These are phyloP conservation scores for Phasia obesa DNA, from an alignment of 2,888 invertebrate species.

Conservation along the genomic window DNA sequence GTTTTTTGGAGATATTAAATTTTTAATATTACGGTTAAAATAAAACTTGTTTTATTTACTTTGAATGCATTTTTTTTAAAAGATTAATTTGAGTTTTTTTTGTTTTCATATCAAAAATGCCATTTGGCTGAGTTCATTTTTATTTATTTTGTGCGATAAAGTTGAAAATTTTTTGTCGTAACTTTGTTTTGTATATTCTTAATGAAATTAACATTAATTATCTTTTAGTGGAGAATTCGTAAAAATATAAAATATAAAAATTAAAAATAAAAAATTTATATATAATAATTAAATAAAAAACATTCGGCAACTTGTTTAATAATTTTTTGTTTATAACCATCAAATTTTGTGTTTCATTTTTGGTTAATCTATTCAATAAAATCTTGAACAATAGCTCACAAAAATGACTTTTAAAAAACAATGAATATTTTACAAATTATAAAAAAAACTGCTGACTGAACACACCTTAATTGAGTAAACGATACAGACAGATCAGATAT, in stretches of 20 bases:
- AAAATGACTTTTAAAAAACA: constrained; percentile 18
- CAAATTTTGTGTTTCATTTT: background rate
- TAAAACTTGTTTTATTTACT: constrained; percentile 54
- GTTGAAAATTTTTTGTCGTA: constrained; percentile 12
- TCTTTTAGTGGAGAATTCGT: constrained; percentile 39
- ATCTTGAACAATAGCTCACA: constrained; percentile 16
- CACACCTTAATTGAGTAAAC: constrained; percentile 43
- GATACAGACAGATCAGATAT: constrained; percentile 2
- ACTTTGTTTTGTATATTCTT: constrained; percentile 35
- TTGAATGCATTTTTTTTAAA: constrained; percentile 17
- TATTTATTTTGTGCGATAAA: constrained; percentile 44
- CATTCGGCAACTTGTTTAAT: constrained; percentile 44
- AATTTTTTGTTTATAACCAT: constrained; percentile 12
- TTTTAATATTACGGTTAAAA: constrained; percentile 16
- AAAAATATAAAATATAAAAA: constrained; percentile 3
- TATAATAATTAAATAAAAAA: no score
- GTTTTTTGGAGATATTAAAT: background rate
- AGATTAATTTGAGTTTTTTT: background rate
- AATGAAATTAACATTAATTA: constrained; percentile 46
- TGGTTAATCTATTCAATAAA: constrained; percentile 45
- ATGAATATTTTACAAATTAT: constrained; percentile 3
- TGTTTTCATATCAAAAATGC: constrained; percentile 41
- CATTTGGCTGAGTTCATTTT: constrained; percentile 64
- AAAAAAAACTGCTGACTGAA: background rate
- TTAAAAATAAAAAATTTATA: constrained; percentile 7